Conservation (phyloP, 2,113 vertebrate genomes). For the Eupsittula cactorum region DNA sequence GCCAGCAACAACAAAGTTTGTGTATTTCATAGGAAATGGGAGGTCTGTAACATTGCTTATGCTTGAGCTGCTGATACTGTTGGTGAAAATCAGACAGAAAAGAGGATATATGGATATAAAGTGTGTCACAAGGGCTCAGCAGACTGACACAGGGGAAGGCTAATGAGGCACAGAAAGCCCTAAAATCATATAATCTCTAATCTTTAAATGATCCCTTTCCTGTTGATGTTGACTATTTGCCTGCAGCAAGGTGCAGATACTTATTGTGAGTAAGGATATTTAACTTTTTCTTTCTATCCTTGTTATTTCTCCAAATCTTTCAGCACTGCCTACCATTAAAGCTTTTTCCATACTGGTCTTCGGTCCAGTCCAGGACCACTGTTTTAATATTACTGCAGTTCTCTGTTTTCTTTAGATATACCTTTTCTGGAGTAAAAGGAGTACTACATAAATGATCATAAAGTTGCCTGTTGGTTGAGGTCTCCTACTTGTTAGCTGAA, state of each 20-base stretch:
- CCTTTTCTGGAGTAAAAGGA: background rate
- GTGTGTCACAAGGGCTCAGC: background rate
- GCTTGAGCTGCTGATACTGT: background rate
- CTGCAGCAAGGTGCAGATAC: background rate
- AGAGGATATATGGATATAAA: background rate
- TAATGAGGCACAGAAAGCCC: background rate
- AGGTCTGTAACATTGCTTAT: background rate
- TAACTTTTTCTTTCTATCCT: background rate
- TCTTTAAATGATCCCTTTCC: background rate
- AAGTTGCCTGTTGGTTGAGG: background rate
- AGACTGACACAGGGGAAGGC: background rate
- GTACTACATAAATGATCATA: background rate
- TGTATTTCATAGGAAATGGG: background rate
- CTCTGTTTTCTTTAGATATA: background rate
- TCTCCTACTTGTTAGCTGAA: background rate
- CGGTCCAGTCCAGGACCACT: background rate
- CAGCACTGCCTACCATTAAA: background rate
- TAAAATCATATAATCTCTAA: background rate
- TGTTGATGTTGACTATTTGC: background rate
- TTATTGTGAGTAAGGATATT: background rate
- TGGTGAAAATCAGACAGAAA: background rate
- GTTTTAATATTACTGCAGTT: background rate
- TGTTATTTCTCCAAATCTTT: background rate
- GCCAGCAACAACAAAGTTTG: background rate
- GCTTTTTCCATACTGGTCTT: background rate